phyloP scores from a whole-genome alignment of 2,113 vertebrate genomes.

The Halichoeres trimaculatus region DNA sequence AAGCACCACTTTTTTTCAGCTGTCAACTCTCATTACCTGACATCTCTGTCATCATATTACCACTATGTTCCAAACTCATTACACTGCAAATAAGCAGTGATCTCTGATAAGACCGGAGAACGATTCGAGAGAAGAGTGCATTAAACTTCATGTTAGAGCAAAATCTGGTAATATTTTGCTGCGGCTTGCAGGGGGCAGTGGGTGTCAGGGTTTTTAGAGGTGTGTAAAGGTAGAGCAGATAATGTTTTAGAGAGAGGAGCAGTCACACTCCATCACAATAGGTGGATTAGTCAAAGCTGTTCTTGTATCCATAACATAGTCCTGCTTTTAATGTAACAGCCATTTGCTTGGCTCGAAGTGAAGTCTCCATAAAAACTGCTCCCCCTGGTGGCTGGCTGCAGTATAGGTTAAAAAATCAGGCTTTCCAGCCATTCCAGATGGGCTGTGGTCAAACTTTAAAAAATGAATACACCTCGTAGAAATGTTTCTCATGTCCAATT shows the following conservation, averaged over 20 bases:
- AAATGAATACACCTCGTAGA: too few species aligned
- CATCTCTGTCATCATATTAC: constrained; percentile 26
- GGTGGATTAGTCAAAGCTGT: constrained; percentile 65
- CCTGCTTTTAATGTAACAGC: too few species aligned
- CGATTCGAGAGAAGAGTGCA: not conserved
- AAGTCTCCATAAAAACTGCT: too few species aligned
- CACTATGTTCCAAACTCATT: constrained; percentile 29
- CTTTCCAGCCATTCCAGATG: too few species aligned
- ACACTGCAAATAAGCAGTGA: constrained; percentile 42
- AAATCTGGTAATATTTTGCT: constrained; percentile 12
- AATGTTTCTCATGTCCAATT: too few species aligned
- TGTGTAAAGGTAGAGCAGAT: constrained; percentile 32
- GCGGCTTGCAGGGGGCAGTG: constrained; percentile 11
- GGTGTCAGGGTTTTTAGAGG: constrained; percentile 9
- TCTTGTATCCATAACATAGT: constrained; percentile 59
- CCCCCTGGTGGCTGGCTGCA: too few species aligned
- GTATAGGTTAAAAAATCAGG: too few species aligned
- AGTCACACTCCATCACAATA: constrained; percentile 49
- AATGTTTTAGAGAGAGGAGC: constrained; percentile 22
- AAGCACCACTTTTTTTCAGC: constrained; percentile 48
- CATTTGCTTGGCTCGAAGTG: too few species aligned
- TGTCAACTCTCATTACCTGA: constrained; percentile 23
- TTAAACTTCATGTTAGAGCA: not conserved
- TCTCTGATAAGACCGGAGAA: constrained; percentile 25
- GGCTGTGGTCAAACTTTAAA: too few species aligned